Evolutionary conservation across 2,888 invertebrate genomes (phyloP), one percentile per base, ranked within the genome.

Genomic region (Caenorhabditis japonica): DNA sequence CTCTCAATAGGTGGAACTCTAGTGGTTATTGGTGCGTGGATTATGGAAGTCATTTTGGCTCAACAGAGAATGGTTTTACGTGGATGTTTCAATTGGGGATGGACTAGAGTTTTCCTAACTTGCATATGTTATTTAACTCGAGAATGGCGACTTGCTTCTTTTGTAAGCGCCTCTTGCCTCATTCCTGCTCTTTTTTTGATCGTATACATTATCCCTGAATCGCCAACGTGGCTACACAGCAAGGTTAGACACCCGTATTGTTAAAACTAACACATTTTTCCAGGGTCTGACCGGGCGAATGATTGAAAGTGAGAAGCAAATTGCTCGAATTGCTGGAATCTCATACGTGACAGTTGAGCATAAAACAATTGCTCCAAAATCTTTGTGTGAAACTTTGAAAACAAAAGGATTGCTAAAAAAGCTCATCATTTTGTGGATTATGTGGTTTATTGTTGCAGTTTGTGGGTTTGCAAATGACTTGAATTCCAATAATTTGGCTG

Each of bases 151-250:
- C 17, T 58, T 0, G 79, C 85, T 4, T 73, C 81, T 10, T 62
- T 80, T 19, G 79, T 73, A 4, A 79, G 76, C 46, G 83, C 83
- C 0, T 13, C 68, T 7, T 51, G 66, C 13, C 52, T 82, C 19
- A 25, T 77, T 13, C 85, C 85, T 4, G 77, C 79, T 4, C 52
- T 85, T 1, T 47, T 85, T 17, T 69, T 83, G 17, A 61, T 85
- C 13, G 38, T 82, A 13, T 84, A 85, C 51, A 52, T 85, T 8
- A 71, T 85, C 21, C 85, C 85, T 4, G 85, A 85, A 58, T 82
- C 81, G 33, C 85, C 85, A n/a, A 84, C 79, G 2, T 85, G 85
- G 85, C 75, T 85, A n/a, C 82, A 85, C 41, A 75, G 74, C 53
- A 79, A 81, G 55, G 74, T 43, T 23, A 17, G 8, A 2, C 17